Evolutionary conservation across 2,888 invertebrate species (phyloP), one percentile per base, ranked within the genome.

Genomic region (Nemotelus pantherinus): DNA sequence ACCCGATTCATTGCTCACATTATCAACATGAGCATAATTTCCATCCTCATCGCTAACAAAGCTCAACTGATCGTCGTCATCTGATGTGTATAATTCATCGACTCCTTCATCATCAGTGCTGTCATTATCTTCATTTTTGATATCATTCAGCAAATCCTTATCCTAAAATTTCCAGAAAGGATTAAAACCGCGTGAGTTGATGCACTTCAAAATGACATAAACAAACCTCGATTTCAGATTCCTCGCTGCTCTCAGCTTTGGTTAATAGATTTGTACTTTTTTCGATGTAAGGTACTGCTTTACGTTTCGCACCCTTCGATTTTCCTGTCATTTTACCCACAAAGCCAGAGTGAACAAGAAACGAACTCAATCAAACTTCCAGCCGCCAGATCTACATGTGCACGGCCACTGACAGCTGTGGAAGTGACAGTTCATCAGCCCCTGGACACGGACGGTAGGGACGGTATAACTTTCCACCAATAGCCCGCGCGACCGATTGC

Each of bases 41-140:
- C 90, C 90, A n/a, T 88, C 90, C 81, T 89, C 89, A 71, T 90
- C 90, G 65, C 89, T 89, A 71, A 89, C 88, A 85, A 91, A 92
- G 80, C 86, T 85, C 0, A 87, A 79, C n/a, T 84, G 84, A 41
- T 85, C 85, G 63, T 85, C 86, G 53, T 83, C 84, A 77, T 86
- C 87, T 0, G 85, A 84, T n/a, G 83, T 82, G 76, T 83, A 85
- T 10, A 82, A 81, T 79, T 85, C 84, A 55, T 84, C 84, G 65
- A 85, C 85, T 7, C 84, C 85, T 78, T 87, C 86, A 77, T 86
- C 85, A 75, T 87, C 87, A 2, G 89, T 89, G 79, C 89, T 88
- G 76, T 89, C 90, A 50, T 82, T 85, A 3, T 85, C 86, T 53
- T 86, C 86, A 65, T 85, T 83, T 39, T 82, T 82, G 2, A 87